Percentiles rank a stretch among this genome's conserved stretches.
Conservation (phyloP, 1,140 invertebrate genomes). For the Drosophila truncata region DNA sequence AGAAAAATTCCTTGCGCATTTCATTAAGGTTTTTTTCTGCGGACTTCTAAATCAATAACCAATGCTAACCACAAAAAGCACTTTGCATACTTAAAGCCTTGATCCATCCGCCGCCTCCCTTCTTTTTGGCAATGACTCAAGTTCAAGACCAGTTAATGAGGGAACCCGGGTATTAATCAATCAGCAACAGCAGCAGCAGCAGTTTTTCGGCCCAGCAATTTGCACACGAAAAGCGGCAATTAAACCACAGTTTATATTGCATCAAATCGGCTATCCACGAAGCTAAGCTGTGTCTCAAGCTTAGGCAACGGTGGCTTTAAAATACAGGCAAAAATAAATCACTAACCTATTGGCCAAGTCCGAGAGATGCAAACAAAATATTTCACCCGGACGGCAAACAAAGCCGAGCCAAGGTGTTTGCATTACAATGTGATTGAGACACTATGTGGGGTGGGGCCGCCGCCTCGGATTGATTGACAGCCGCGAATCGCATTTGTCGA, state of each 20-base stretch:
- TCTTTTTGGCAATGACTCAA: constrained; percentile 38
- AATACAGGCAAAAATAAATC: constrained; percentile 22
- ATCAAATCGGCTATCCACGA: constrained; percentile 42
- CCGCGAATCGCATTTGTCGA: constrained; percentile 43
- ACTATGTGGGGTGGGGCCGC: constrained; percentile 28
- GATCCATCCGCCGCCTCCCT: constrained; percentile 24
- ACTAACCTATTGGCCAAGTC: constrained; percentile 58
- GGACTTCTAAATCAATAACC: constrained; percentile 15
- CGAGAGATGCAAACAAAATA: constrained; percentile 61
- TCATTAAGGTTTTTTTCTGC: neutral
- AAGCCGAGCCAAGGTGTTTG: constrained; percentile 60
- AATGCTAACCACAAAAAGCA: constrained; percentile 48
- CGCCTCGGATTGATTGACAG: constrained; percentile 55
- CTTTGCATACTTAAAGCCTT: constrained; percentile 42
- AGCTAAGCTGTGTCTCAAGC: constrained; percentile 23
- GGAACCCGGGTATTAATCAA: constrained; percentile 48
- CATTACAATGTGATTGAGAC: constrained; percentile 60
- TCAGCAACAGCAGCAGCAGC: constrained; percentile 18
- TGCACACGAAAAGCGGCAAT: constrained; percentile 62
- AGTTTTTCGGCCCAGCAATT: constrained; percentile 39
- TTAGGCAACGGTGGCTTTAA: constrained; percentile 38
- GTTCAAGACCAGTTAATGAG: constrained; percentile 43
- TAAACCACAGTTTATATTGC: constrained; percentile 67
- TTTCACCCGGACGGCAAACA: constrained; percentile 45
- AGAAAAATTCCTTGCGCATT: neutral